Evolutionary conservation across 2,113 vertebrate genomes (phyloP), one percentile per base, ranked within the genome.

Genomic region (Petaurus breviceps): DNA sequence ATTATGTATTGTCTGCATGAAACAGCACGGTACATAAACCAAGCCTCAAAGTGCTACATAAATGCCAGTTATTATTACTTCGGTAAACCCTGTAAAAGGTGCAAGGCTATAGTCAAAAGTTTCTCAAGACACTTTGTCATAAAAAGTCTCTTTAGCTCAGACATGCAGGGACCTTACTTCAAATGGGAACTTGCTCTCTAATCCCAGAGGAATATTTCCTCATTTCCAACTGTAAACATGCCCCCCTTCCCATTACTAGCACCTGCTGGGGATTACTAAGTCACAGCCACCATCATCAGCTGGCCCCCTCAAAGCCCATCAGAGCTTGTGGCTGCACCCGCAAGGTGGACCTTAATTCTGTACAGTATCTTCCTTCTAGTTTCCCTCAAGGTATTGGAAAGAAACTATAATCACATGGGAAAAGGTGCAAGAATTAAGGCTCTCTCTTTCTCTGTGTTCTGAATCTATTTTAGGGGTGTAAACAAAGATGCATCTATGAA

Each of bases 51-150:
- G 11, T 14, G 12, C 31, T 16, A 68, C 31, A 31, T 37, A 68
- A 68, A 68, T 68, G 31, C 10, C 61, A 37, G 31, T 16, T 68
- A 16, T 68, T 68, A 68, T 68, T 16, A 16, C 12, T 37, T 54
- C 52, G 90, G 3, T 61, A 55, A 51, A 91, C 96, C 57, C 90
- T 95, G 46, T 25, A 46, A 68, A 92, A 94, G 93, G 47, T 54
- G 55, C 49, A 95, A 96, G 49, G 22, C 7, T 46, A 93, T 5
- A 54, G n/a, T 94, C 95, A 95, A 51, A 51, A 92, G 57, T 91
- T 97, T 84, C 94, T 3, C 61, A 55, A 61, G 3, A 93, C 84
- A 90, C 84, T 68, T 51, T 97, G 77, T 92, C 95, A 91, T 91
- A 90, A 93, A 91, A 54, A 31, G 31, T 95, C 37, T 94, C 23